These are phyloP conservation scores for Dipodomys spectabilis DNA, from an alignment of 2,113 vertebrate species.

Conservation along the genomic window DNA sequence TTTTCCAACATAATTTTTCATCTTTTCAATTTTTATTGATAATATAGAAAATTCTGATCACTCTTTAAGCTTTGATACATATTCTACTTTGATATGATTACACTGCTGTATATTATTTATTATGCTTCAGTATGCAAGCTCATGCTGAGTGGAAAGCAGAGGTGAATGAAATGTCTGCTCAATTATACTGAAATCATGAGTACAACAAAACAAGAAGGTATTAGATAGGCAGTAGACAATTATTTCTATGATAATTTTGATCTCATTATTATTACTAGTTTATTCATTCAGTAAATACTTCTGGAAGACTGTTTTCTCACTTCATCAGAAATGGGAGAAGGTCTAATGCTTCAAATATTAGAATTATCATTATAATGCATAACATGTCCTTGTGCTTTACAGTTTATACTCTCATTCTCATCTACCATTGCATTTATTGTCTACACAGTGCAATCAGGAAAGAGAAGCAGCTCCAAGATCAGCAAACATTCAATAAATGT, in stretches of 20 bases:
- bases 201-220: background rate
- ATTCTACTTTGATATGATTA: constrained; percentile 58
- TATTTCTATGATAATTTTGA: background rate
- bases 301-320: background rate
- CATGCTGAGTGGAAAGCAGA: constrained; percentile 20
- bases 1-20: background rate
- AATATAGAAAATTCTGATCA: constrained; percentile 54
- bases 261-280: constrained; percentile 13
- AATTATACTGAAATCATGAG: constrained; percentile 35
- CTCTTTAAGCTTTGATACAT: constrained; percentile 58
- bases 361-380: background rate
- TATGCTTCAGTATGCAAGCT: background rate
- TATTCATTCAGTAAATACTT: constrained; percentile 4
- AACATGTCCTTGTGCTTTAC: background rate
- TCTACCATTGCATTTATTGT: background rate
- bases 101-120: constrained; percentile 62
- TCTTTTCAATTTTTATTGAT: constrained; percentile 55
- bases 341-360: background rate
- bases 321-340: background rate
- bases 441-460: background rate
- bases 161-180: constrained; percentile 3
- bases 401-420: background rate
- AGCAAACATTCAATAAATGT: background rate
- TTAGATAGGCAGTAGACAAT: background rate
- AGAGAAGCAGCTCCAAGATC: too few species aligned